Conservation (phyloP, 2,113 vertebrate genomes). For the Epinephelus moara region DNA sequence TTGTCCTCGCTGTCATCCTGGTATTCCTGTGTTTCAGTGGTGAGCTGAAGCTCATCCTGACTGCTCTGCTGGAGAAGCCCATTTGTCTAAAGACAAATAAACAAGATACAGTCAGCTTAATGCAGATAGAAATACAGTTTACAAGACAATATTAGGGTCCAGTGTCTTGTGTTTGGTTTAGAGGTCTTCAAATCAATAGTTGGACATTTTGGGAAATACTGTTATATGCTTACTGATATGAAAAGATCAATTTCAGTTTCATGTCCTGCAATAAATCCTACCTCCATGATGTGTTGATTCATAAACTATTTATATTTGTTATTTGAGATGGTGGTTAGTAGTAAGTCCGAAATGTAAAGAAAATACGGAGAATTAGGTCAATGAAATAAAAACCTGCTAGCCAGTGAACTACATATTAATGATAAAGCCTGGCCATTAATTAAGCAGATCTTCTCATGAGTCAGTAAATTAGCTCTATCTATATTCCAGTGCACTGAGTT, state of each 20-base stretch:
- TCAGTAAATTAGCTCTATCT: not conserved
- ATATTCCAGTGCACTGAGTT: not conserved
- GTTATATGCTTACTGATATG: not conserved
- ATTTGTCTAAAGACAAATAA: conserved; percentile 83
- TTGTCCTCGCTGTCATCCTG: conserved; percentile 92
- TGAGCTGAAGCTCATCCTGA: conserved; percentile 89
- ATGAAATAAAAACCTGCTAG: not conserved
- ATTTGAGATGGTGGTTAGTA: not conserved
- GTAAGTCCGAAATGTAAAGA: not conserved
- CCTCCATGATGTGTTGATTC: too few relatives aligned
- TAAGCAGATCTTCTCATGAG: not conserved
- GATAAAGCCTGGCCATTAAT: not conserved
- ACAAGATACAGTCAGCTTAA: not conserved
- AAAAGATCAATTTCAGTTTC: not conserved
- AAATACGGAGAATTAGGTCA: not conserved
- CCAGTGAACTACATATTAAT: not conserved
- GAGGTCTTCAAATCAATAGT: not conserved
- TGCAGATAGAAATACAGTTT: not conserved
- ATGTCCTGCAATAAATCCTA: not conserved
- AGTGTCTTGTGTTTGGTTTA: not conserved
- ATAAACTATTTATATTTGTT: not conserved
- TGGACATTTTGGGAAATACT: not conserved
- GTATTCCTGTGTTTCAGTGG: conserved; percentile 85
- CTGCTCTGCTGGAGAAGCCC: conserved; percentile 91
- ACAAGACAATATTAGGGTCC: not conserved